phyloP scores from a whole-genome alignment of 2,113 vertebrate species.

The Cyprinodon variegatus region DNA sequence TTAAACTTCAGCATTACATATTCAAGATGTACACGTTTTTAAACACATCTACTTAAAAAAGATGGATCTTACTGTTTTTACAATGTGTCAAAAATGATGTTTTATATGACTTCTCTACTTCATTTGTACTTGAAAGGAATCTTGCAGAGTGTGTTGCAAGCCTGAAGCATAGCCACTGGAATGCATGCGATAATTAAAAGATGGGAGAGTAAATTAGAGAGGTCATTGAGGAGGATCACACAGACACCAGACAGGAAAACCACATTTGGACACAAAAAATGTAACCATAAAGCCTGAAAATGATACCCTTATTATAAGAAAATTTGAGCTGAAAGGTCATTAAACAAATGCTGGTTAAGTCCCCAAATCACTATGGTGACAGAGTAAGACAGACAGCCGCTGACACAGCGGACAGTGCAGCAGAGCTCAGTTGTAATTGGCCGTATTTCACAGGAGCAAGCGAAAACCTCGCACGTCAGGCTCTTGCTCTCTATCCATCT shows the following conservation, averaged over 20 bases:
- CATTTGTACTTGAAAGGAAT: slow-evolving; percentile 26
- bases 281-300: slow-evolving; percentile 59
- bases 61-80: slow-evolving; percentile 7
- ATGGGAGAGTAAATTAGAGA: slow-evolving; percentile 67
- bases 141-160: slow-evolving; percentile 27
- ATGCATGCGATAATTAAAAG: slow-evolving; percentile 49
- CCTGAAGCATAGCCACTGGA: slow-evolving; percentile 33
- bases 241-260: slow-evolving; percentile 56
- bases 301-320: slow-evolving; percentile 56
- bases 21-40: slow-evolving; percentile 1
- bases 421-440: slow-evolving; percentile 71
- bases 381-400: slow-evolving; percentile 67
- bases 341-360: slow-evolving; percentile 69
- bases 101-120: slow-evolving; percentile 26
- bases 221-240: slow-evolving; percentile 56
- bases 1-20: not conserved
- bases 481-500: slow-evolving; percentile 38
- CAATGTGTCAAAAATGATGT: slow-evolving; percentile 15
- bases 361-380: slow-evolving; percentile 63
- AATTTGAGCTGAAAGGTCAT: slow-evolving; percentile 59
- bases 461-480: slow-evolving; percentile 48
- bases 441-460: slow-evolving; percentile 70
- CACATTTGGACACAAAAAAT: slow-evolving; percentile 53
- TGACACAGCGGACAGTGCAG: slow-evolving; percentile 70
- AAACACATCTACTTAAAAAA: not conserved